Base-by-base conservation (phyloP, 1,140 invertebrate genomes). In the Octopus sinensis region DNA sequence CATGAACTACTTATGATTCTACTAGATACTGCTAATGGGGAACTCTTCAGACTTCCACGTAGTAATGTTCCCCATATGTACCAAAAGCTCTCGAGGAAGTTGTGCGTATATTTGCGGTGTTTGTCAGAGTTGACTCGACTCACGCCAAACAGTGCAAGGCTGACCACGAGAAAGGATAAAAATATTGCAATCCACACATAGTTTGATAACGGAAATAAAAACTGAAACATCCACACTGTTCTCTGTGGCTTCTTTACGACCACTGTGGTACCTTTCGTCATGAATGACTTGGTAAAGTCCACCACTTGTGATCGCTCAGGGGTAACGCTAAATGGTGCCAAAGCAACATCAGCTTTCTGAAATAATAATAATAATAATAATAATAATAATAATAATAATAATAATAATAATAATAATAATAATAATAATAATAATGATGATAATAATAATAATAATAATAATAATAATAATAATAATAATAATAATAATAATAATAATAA, bases 131-230 rank as follows among this genome's bases (percentile, higher is more conserved):
- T 98, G 90, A 99, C 98, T 85, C 95, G 92, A 43, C 96, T 98
- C 30, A 99, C 86, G 80, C 96, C 94, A 91, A 97, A 97, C 5
- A 98, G 92, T 9, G 98, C 96, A 83, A 98, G 95, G 88, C 96
- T 96, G 6, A 98, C 97, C 5, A 96, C 96, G 81, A 99, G 94
- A 91, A 98, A 98, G 78, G 96, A 97, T 90, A 98, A 97, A 84
- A 98, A 95, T 82, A 99, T 96, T 91, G 96, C 98, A 89, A 94
- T 96, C 98, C 98, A 99, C 89, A 99, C 99, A 91, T 98, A 96
- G 87, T 96, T 96, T 81, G 96, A 98, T 56, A 99, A 92, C 17
- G 98, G 98, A 90, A 96, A 96, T 86, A 99, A 94, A 91, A 99
- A 99, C 88, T 96, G 97, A 92, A 99, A 98, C 9, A 98, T 96